Percentiles rank a stretch among this genome's conserved stretches.
These are phyloP conservation scores for Thamnophis sirtalis DNA, from an alignment of 2,113 vertebrate species.

Conservation along the genomic window DNA sequence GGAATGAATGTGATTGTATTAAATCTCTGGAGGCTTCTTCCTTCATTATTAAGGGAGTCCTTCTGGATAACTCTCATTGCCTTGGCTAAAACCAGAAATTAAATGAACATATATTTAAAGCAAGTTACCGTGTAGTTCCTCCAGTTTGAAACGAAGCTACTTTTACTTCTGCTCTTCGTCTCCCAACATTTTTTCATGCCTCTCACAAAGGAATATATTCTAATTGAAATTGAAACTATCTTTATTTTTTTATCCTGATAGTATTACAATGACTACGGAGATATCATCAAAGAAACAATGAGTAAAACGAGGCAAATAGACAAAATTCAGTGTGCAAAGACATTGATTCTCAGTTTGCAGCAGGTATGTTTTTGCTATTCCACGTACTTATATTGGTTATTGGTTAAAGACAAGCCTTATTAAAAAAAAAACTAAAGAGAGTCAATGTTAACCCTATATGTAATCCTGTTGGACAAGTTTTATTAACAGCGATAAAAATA, in stretches of 20 bases:
- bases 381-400: not conserved
- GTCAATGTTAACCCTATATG: not conserved
- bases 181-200: not conserved
- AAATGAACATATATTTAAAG: not conserved
- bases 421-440: not conserved
- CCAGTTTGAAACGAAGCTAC: not conserved
- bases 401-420: not conserved
- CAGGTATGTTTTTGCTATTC: conserved; percentile 76
- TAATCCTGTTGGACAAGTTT: not conserved
- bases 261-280: conserved; percentile 99
- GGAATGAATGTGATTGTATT: not conserved
- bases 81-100: not conserved
- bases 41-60: not conserved
- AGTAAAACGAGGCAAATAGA: conserved; percentile 97
- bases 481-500: not conserved
- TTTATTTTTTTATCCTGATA: conserved; percentile 51
- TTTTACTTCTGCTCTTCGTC: not conserved
- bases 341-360: conserved; percentile 96
- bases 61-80: not conserved
- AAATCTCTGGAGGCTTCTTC: not conserved
- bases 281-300: conserved; percentile 99
- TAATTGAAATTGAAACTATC: not conserved
- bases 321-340: conserved; percentile 99
- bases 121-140: not conserved
- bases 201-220: not conserved